Percentiles rank a stretch among this genome's conserved stretches.
Conservation (phyloP, 64 coral and sea anemone species). For the Montipora cactus region DNA sequence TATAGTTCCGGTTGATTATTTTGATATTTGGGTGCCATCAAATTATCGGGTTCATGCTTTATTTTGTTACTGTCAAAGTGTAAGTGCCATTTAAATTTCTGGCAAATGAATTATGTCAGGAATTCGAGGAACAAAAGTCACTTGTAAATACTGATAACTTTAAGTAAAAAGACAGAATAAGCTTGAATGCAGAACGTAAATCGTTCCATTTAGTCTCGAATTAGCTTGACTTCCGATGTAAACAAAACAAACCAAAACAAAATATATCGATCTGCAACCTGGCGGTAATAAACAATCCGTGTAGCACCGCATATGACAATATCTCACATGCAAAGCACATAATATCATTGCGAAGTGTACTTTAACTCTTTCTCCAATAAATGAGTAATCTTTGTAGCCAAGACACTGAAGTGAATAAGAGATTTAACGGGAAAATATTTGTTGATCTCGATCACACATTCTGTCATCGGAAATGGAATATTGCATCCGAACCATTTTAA, state of each 20-base stretch:
- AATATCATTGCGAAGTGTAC: background rate
- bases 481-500: background rate
- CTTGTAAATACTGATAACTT: background rate
- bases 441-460: background rate
- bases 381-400: background rate
- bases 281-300: background rate
- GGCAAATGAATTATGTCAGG: background rate
- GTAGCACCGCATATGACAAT: too few relatives aligned
- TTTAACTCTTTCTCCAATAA: background rate
- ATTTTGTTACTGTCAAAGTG: background rate
- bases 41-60: background rate
- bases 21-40: too few relatives aligned
- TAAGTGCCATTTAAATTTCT: background rate
- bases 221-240: slow-evolving; percentile 3
- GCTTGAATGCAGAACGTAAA: background rate
- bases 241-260: background rate
- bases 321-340: too few relatives aligned
- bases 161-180: background rate
- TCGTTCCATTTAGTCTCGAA: background rate
- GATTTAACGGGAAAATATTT: background rate
- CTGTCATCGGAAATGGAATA: background rate
- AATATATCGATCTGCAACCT: background rate
- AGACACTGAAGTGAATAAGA: background rate
- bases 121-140: background rate
- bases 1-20: too few relatives aligned